phyloP scores from a whole-genome alignment of 2,113 vertebrate genomes.

The Raja brachyura region DNA sequence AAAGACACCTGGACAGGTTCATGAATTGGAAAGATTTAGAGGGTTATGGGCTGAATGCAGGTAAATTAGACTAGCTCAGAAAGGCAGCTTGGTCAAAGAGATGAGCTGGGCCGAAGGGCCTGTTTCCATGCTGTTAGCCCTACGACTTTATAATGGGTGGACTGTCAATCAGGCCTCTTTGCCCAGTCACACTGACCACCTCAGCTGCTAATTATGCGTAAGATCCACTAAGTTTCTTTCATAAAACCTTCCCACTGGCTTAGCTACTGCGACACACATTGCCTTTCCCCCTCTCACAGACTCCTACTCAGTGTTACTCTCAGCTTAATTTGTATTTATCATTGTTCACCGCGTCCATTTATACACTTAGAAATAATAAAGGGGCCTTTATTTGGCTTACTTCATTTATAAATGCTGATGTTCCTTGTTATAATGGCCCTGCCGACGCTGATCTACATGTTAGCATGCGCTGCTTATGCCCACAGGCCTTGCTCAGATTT shows the following conservation, averaged over 20 bases:
- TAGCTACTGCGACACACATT: neutral
- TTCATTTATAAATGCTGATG: neutral
- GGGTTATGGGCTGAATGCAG: too few relatives aligned
- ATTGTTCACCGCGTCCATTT: neutral
- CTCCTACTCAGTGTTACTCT: neutral
- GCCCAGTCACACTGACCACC: neutral
- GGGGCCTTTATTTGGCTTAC: neutral
- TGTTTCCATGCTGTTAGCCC: too few relatives aligned
- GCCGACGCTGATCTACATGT: neutral
- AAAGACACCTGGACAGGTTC: too few relatives aligned
- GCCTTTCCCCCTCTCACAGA: neutral
- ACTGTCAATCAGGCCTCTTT: too few relatives aligned
- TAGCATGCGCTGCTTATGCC: neutral
- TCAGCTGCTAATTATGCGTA: neutral
- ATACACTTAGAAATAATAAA: slow-evolving; percentile 2
- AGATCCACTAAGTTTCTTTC: neutral
- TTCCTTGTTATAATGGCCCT: neutral
- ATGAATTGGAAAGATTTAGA: too few relatives aligned
- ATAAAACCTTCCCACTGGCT: neutral
- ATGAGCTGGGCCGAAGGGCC: too few relatives aligned
- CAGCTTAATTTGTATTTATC: neutral
- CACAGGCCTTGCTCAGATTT: neutral
- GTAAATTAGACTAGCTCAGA: too few relatives aligned
- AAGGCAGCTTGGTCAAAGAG: too few relatives aligned
- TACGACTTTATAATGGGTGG: too few relatives aligned